Conservation (phyloP, 2,113 vertebrate species). For the Solea senegalensis region DNA sequence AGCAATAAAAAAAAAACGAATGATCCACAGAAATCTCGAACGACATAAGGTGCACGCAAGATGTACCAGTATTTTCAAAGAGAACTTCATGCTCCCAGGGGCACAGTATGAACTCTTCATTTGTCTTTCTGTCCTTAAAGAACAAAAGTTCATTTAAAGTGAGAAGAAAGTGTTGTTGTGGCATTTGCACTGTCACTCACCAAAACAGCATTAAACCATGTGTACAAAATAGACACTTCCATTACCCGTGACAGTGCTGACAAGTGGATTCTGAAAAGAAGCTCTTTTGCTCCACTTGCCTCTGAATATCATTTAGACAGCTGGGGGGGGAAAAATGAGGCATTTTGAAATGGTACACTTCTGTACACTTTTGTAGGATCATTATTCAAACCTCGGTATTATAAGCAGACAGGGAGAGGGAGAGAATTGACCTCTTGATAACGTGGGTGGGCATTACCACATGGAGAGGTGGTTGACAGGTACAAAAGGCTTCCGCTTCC, state of each 20-base stretch:
- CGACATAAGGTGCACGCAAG: not conserved
- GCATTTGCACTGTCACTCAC: constrained; percentile 19
- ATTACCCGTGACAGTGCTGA: constrained; percentile 15
- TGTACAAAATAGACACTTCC: constrained; percentile 34
- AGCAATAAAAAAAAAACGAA: constrained; percentile 13
- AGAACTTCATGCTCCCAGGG: not conserved
- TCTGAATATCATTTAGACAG: constrained; percentile 40
- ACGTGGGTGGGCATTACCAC: constrained; percentile 64
- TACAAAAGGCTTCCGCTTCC: constrained; percentile 57
- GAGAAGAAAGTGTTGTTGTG: not conserved
- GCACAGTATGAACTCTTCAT: not conserved
- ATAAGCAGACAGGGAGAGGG: constrained; percentile 52
- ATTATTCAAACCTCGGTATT: constrained; percentile 43
- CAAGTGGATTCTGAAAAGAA: constrained; percentile 28
- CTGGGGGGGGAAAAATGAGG: constrained; percentile 25
- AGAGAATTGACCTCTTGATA: constrained; percentile 65
- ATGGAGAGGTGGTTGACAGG: constrained; percentile 63
- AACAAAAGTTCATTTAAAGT: not conserved
- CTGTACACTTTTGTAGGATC: constrained; percentile 44
- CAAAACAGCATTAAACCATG: constrained; percentile 26
- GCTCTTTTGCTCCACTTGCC: constrained; percentile 27
- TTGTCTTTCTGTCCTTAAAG: not conserved
- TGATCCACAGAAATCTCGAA: not conserved
- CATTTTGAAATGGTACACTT: constrained; percentile 65
- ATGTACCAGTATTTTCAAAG: not conserved